Conservation (phyloP, 2,113 vertebrate species). For the Nesoenas mayeri region DNA sequence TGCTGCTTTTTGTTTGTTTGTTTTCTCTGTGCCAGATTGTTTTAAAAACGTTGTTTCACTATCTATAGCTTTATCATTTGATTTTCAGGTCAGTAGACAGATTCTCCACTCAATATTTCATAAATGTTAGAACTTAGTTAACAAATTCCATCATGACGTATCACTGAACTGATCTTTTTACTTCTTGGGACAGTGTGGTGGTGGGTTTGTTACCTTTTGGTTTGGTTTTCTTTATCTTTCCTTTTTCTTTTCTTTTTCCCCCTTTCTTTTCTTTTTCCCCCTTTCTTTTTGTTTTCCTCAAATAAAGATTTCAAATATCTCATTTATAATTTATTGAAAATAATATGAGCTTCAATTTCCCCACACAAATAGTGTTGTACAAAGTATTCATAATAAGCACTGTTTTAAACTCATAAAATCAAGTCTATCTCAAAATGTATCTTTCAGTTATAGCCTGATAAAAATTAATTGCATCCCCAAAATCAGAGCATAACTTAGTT, state of each 20-base stretch:
- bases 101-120: conserved; percentile 59
- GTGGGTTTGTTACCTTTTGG: accelerated
- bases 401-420: conserved; percentile 18
- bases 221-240: not conserved
- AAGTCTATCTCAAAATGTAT: not conserved
- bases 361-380: not conserved
- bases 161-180: not conserved
- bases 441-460: conserved; percentile 6
- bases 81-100: conserved; percentile 57
- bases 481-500: not conserved
- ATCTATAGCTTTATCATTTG: not conserved
- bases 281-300: not conserved
- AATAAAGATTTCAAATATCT: not conserved
- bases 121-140: conserved; percentile 50
- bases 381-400: not conserved
- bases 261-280: not conserved
- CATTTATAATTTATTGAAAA: conserved; percentile 17
- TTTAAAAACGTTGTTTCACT: not conserved
- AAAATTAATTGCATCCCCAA: not conserved
- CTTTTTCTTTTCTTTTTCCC: not conserved
- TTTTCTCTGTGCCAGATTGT: not conserved
- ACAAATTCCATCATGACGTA: not conserved
- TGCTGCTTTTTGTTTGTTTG: not conserved
- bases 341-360: not conserved
- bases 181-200: not conserved